Evolutionary conservation across 2,888 invertebrate species (phyloP).

Genomic region (Cepaea hortensis): DNA sequence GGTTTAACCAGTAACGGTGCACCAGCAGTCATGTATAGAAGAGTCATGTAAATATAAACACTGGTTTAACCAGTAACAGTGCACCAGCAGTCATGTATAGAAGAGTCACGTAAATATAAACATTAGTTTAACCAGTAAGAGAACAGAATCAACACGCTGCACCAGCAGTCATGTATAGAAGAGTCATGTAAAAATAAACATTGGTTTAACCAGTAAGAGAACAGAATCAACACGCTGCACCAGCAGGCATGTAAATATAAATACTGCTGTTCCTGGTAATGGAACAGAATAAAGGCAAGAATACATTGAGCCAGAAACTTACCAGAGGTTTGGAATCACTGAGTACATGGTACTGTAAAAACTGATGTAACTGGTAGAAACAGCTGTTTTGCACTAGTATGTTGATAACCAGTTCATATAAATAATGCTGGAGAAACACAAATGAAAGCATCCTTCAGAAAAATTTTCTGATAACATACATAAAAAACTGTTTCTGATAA

Average conservation of each 20-base stretch:
- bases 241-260: no score
- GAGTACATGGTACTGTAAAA: constrained; percentile 89
- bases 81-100: no score
- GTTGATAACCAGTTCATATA: constrained; percentile 89
- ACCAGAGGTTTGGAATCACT: constrained; percentile 87
- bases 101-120: not conserved
- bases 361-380: constrained; percentile 86
- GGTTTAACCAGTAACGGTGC: no score
- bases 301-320: constrained; percentile 52
- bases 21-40: no score
- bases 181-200: not conserved
- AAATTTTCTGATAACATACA: not conserved
- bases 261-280: not conserved
- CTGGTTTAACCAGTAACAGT: no score
- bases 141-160: no score
- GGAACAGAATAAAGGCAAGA: not conserved
- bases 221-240: not conserved
- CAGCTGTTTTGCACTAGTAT: constrained; percentile 85
- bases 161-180: no score
- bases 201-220: not conserved
- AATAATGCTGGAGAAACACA: constrained; percentile 80
- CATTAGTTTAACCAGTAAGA: not conserved
- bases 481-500: not conserved
- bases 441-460: not conserved
- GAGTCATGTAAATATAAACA: no score